Conservation (phyloP, 1,140 invertebrate species). For the Belonocnema kinseyi region DNA sequence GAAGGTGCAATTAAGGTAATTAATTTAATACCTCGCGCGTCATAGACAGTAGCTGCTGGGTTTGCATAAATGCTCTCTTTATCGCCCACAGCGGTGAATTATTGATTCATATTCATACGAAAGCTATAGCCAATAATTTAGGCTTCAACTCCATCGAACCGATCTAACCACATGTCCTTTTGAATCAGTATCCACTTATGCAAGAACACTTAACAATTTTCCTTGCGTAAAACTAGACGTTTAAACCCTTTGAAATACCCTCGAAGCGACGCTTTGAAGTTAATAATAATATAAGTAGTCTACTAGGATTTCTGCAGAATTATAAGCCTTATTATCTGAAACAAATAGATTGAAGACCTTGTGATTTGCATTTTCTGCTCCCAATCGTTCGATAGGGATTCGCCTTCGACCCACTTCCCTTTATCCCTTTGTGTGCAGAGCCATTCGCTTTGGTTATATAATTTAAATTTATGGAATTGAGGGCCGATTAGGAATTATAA, state of each 20-base stretch:
- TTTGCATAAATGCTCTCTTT: conserved; percentile 47
- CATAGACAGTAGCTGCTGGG: conserved; percentile 48
- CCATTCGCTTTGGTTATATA: no score
- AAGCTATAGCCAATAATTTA: conserved; percentile 32
- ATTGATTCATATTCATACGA: conserved; percentile 39
- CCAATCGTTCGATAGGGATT: no score
- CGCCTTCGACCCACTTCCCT: no score
- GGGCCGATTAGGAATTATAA: no score
- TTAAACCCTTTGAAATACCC: not conserved
- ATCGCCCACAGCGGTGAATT: conserved; percentile 48
- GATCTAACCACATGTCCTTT: conserved; percentile 15
- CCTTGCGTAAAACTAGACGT: conserved; percentile 22
- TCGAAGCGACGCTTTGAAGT: not conserved
- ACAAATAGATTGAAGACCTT: no score
- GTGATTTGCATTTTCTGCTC: no score
- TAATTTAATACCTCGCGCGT: conserved; percentile 64
- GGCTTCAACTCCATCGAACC: conserved; percentile 39
- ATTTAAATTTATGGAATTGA: no score
- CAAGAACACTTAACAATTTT: conserved; percentile 18
- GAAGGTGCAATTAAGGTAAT: conserved; percentile 70
- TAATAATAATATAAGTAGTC: conserved; percentile 17
- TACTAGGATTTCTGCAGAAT: not conserved
- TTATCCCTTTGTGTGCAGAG: no score
- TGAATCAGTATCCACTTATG: conserved; percentile 31
- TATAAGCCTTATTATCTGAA: not conserved